phyloP scores from a whole-genome alignment of 2,888 invertebrate genomes.

The Cheilosia soror region DNA sequence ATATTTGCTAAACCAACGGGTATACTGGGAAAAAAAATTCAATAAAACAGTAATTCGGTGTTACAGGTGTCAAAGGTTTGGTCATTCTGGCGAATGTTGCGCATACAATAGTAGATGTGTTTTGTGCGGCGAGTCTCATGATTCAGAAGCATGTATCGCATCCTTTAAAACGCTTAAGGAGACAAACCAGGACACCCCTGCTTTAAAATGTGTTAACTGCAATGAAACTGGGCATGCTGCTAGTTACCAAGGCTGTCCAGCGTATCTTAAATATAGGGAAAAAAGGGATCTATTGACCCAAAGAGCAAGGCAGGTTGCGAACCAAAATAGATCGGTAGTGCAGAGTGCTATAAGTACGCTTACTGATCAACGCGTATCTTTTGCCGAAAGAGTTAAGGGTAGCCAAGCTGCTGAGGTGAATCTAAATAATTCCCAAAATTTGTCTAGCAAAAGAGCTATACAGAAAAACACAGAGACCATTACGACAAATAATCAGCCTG shows the following conservation, averaged over 20 bases:
- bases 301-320: background rate
- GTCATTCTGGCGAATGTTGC: background rate
- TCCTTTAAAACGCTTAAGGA: too few relatives aligned
- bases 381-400: background rate
- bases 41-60: too few relatives aligned
- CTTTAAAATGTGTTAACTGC: background rate
- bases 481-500: background rate
- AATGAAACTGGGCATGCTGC: slow-evolving; percentile 2
- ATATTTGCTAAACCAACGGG: background rate
- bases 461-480: background rate
- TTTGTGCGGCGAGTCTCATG: slow-evolving; percentile 2
- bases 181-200: background rate
- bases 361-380: background rate
- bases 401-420: too few relatives aligned
- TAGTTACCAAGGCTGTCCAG: background rate
- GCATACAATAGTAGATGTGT: slow-evolving; percentile 13
- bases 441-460: background rate
- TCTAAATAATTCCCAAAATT: background rate
- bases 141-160: background rate
- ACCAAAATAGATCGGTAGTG: slow-evolving; percentile 1
- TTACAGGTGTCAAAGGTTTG: too few relatives aligned
- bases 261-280: slow-evolving; percentile 22
- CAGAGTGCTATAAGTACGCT: background rate
- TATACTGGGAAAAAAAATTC: too few relatives aligned
- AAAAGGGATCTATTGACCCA: background rate